Percentiles rank a stretch among this genome's conserved stretches.
These are phyloP conservation scores for Gasteruption jaculator DNA, from an alignment of 2,888 invertebrate genomes.

Conservation along the genomic window DNA sequence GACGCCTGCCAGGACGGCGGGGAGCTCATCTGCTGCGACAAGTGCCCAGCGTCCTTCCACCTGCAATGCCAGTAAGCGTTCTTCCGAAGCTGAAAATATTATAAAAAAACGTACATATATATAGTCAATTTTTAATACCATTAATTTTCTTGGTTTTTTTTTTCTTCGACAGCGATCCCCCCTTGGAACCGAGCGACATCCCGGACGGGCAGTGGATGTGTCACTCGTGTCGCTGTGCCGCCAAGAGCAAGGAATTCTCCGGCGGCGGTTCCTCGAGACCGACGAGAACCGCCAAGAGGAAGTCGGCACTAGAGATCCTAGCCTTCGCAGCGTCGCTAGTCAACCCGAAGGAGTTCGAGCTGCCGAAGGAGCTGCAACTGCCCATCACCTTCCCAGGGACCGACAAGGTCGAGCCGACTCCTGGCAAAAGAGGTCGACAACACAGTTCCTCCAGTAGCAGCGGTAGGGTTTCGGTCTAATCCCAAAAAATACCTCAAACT, in stretches of 20 bases:
- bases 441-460: slow-evolving; percentile 33
- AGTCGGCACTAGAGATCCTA: slow-evolving; percentile 68
- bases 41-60: slow-evolving; percentile 94
- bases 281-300: slow-evolving; percentile 38
- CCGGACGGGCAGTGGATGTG: slow-evolving; percentile 91
- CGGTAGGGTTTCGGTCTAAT: slow-evolving; percentile 27
- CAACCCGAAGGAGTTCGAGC: slow-evolving; percentile 87
- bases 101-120: slow-evolving; percentile 1
- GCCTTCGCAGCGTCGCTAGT: slow-evolving; percentile 77
- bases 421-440: slow-evolving; percentile 41
- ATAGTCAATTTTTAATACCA: slow-evolving; percentile 1
- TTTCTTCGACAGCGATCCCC: slow-evolving; percentile 73
- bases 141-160: neutral
- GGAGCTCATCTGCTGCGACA: slow-evolving; percentile 91
- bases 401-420: slow-evolving; percentile 62
- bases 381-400: slow-evolving; percentile 78
- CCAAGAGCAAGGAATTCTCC: slow-evolving; percentile 40
- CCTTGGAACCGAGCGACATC: slow-evolving; percentile 82
- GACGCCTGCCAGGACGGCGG: slow-evolving; percentile 94
- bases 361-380: slow-evolving; percentile 76
- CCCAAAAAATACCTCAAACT: neutral
- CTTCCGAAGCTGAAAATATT: slow-evolving; percentile 12
- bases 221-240: slow-evolving; percentile 67
- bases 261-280: slow-evolving; percentile 24
- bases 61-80: slow-evolving; percentile 85